These are phyloP conservation scores for Parapsyche elsis DNA, from an alignment of 1,140 invertebrate genomes.

Conservation along the genomic window DNA sequence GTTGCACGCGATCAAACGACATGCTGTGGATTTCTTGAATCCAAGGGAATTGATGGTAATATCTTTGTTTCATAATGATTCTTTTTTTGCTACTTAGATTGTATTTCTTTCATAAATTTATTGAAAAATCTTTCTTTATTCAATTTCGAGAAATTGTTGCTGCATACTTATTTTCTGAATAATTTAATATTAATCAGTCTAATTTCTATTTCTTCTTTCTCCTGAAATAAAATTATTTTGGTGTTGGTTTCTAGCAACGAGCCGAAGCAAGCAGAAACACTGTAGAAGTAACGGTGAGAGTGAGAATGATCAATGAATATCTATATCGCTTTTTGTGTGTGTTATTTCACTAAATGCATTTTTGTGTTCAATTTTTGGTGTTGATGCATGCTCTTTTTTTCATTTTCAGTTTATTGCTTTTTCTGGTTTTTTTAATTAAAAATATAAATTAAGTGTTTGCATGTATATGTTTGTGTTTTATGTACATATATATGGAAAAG, in stretches of 20 bases:
- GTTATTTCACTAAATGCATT: background rate
- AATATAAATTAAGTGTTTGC: slow-evolving; percentile 32
- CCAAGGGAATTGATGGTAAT: slow-evolving; percentile 87
- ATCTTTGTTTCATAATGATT: background rate
- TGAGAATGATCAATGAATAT: slow-evolving; percentile 34
- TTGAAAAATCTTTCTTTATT: background rate
- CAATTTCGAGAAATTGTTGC: background rate
- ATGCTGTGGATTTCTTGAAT: slow-evolving; percentile 90
- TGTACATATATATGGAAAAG: background rate
- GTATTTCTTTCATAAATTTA: background rate
- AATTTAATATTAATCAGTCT: background rate
- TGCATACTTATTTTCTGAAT: background rate
- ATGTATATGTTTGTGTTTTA: background rate
- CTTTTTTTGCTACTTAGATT: background rate
- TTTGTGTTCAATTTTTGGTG: slow-evolving; percentile 16
- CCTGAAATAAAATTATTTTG: slow-evolving; percentile 42
- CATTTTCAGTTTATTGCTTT: slow-evolving; percentile 33
- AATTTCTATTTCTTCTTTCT: background rate
- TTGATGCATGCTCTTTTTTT: background rate
- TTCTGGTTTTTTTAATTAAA: slow-evolving; percentile 47
- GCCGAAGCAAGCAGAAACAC: slow-evolving; percentile 54
- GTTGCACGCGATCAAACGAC: slow-evolving; percentile 93
- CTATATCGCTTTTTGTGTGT: slow-evolving; percentile 39
- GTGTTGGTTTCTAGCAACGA: slow-evolving; percentile 56
- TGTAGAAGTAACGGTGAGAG: slow-evolving; percentile 55